Conservation (phyloP, 2,888 invertebrate species). For the Drosophila mimetica region DNA sequence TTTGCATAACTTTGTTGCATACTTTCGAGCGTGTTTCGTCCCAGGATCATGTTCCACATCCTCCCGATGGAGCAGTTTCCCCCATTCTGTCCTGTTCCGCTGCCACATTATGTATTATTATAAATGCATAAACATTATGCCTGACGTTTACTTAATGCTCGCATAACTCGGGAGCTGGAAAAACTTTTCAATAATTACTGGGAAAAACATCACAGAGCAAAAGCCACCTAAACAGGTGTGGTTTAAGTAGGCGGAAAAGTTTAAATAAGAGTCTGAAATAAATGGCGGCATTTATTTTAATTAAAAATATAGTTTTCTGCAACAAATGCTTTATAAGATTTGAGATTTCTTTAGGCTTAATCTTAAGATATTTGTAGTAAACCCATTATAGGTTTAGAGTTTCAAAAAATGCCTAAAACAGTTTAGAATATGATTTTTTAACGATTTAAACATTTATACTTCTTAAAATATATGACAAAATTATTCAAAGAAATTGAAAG, state of each 20-base stretch:
- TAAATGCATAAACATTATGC: conserved; percentile 77
- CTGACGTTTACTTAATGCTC: conserved; percentile 76
- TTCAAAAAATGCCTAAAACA: no score
- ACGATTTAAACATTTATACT: no score
- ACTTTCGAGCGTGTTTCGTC: conserved; percentile 59
- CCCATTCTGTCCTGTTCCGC: conserved; percentile 10
- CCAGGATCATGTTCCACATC: conserved; percentile 14
- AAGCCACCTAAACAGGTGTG: conserved; percentile 8
- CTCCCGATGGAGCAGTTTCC: neutral
- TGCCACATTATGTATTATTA: conserved; percentile 72
- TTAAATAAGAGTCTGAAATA: neutral
- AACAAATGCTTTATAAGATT: no score
- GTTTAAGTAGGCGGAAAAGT: neutral
- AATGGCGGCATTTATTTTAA: neutral
- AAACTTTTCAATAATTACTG: conserved; percentile 63
- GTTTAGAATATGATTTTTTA: no score
- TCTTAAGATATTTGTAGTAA: no score
- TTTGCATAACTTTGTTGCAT: conserved; percentile 79
- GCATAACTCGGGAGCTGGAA: conserved; percentile 53
- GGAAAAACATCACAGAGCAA: conserved; percentile 38
- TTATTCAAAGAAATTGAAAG: neutral
- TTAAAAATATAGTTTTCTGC: neutral
- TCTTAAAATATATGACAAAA: neutral
- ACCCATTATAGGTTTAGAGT: no score
- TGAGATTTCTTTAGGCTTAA: no score